These are phyloP conservation scores for Lordiphosa stackelbergi DNA, from an alignment of 1,140 invertebrate genomes.

Conservation along the genomic window DNA sequence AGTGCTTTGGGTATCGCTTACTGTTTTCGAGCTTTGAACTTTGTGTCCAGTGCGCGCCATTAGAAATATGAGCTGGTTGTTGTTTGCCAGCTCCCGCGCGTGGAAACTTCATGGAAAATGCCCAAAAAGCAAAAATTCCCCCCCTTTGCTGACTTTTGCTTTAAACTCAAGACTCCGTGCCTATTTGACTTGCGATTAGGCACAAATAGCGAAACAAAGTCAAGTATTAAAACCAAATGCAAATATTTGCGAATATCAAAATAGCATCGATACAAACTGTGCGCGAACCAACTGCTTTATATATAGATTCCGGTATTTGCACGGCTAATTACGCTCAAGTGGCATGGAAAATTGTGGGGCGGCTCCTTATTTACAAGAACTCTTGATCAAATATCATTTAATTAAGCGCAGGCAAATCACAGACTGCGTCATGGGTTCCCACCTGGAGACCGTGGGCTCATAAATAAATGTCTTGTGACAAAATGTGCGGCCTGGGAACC, in stretches of 20 bases:
- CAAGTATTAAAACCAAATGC: constrained; percentile 37
- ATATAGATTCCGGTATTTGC: constrained; percentile 57
- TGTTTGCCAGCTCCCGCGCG: constrained; percentile 32
- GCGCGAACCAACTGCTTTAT: constrained; percentile 33
- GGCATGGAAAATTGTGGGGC: constrained; percentile 69
- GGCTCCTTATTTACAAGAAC: constrained; percentile 42
- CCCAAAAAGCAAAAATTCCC: constrained; percentile 27
- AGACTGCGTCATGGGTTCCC: constrained; percentile 63
- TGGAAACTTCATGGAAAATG: constrained; percentile 64
- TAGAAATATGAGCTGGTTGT: constrained; percentile 70
- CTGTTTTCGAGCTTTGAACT: constrained; percentile 47
- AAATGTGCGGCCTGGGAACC: constrained; percentile 66
- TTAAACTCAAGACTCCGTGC: neutral
- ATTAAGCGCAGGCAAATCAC: constrained; percentile 37
- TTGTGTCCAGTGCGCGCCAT: constrained; percentile 46
- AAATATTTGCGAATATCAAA: constrained; percentile 71
- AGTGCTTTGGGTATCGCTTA: constrained; percentile 34
- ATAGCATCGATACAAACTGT: constrained; percentile 66
- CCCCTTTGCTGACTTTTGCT: too few relatives aligned
- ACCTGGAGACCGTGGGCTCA: constrained; percentile 42
- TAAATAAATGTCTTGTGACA: constrained; percentile 68
- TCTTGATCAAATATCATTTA: constrained; percentile 46
- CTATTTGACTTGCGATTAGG: constrained; percentile 44
- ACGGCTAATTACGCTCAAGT: constrained; percentile 72
- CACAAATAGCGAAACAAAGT: constrained; percentile 37